phyloP scores from a whole-genome alignment of 2,888 invertebrate species.

The Pinctada fucata region DNA sequence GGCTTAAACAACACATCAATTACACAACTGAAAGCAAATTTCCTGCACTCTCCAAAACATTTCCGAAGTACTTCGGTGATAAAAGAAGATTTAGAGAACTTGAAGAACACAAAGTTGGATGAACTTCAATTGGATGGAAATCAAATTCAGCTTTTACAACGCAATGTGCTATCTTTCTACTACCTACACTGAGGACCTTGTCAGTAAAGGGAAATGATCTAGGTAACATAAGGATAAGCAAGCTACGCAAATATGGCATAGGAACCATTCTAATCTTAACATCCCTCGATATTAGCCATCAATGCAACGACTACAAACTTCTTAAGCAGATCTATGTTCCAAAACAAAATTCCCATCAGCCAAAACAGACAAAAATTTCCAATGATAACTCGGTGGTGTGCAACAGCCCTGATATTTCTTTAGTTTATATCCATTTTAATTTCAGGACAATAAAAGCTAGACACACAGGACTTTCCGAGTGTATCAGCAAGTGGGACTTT shows the following conservation, averaged over 20 bases:
- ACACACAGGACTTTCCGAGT: too few species aligned
- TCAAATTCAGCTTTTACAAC: background rate
- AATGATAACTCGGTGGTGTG: too few species aligned
- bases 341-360: background rate
- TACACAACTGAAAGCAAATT: background rate
- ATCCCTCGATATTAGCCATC: conserved; percentile 12
- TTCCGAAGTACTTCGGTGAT: too few species aligned
- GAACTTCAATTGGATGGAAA: background rate
- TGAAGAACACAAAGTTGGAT: background rate
- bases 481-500: too few species aligned
- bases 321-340: background rate
- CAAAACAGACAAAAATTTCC: background rate
- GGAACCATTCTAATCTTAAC: background rate
- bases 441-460: too few species aligned
- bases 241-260: background rate
- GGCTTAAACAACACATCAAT: conserved; percentile 11
- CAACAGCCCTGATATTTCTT: too few species aligned
- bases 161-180: background rate
- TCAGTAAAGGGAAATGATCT: too few species aligned
- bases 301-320: conserved; percentile 2
- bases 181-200: background rate
- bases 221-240: too few species aligned
- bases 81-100: too few species aligned
- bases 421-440: too few species aligned
- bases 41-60: too few species aligned